phyloP scores from a whole-genome alignment of 2,113 vertebrate species.

The Vulpes lagopus region DNA sequence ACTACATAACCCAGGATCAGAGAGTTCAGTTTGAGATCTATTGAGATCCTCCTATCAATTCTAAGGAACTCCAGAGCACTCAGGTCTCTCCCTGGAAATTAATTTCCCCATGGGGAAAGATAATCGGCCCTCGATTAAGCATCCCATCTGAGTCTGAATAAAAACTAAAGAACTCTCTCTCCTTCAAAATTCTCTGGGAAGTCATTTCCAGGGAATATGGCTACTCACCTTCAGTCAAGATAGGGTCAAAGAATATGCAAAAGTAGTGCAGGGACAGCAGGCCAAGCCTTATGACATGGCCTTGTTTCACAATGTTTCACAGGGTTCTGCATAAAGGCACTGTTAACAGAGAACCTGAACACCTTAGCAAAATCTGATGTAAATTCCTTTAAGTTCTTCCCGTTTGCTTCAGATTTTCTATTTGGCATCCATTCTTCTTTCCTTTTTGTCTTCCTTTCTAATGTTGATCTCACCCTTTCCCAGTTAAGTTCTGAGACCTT shows the following conservation, averaged over 20 bases:
- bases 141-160: conserved; percentile 20
- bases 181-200: not conserved
- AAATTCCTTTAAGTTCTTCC: not conserved
- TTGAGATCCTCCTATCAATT: conserved; percentile 1
- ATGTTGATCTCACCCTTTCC: not conserved
- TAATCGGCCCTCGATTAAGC: not conserved
- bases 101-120: not conserved
- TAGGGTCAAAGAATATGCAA: not conserved
- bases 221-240: not conserved
- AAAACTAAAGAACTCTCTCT: not conserved
- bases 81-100: not conserved
- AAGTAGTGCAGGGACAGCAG: not conserved
- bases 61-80: not conserved
- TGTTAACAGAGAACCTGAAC: not conserved
- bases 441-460: not conserved
- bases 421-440: not conserved
- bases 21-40: not conserved
- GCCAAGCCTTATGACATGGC: not conserved
- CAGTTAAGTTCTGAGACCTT: conserved; percentile 13
- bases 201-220: not conserved
- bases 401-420: not conserved
- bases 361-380: not conserved
- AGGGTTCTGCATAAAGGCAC: not conserved
- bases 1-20: conserved; percentile 13
- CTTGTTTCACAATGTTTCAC: not conserved